Conservation (phyloP, 2,888 invertebrate species). For the Lordiphosa fenestrarum region DNA sequence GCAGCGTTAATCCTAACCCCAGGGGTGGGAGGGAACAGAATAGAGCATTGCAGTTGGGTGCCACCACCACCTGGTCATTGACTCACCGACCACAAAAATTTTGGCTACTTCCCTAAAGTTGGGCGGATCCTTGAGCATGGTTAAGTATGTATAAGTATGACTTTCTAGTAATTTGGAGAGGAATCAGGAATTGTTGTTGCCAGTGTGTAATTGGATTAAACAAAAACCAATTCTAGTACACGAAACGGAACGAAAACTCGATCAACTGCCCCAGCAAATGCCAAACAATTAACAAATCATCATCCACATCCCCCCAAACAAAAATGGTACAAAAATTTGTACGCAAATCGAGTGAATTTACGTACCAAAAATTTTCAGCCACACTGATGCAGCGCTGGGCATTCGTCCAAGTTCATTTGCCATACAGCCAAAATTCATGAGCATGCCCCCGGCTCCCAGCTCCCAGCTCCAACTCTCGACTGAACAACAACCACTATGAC, state of each 20-base stretch:
- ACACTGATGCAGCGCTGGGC: background rate
- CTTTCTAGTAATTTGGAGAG: background rate
- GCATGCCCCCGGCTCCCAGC: slow-evolving; percentile 23
- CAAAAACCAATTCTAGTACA: too few species aligned
- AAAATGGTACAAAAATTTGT: slow-evolving; percentile 10
- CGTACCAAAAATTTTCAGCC: slow-evolving; percentile 37
- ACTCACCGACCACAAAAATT: slow-evolving; percentile 42
- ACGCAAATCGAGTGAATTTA: slow-evolving; percentile 22
- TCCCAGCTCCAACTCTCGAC: slow-evolving; percentile 19
- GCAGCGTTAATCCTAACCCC: slow-evolving; percentile 34
- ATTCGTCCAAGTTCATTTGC: slow-evolving; percentile 42
- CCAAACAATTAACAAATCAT: slow-evolving; percentile 26
- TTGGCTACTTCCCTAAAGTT: slow-evolving; percentile 39
- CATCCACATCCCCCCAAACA: slow-evolving; percentile 3
- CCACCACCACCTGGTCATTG: background rate
- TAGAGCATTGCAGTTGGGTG: background rate
- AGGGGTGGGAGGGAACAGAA: too few species aligned
- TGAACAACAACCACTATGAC: slow-evolving; percentile 17
- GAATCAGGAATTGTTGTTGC: background rate
- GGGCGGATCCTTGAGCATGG: slow-evolving; percentile 38
- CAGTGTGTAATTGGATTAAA: slow-evolving; percentile 3
- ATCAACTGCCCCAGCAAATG: slow-evolving; percentile 23
- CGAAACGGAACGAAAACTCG: background rate
- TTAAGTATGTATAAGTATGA: background rate
- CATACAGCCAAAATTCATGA: slow-evolving; percentile 57